Evolutionary conservation across 2,113 vertebrate species (phyloP).

Genomic region (Colinus virginianus): DNA sequence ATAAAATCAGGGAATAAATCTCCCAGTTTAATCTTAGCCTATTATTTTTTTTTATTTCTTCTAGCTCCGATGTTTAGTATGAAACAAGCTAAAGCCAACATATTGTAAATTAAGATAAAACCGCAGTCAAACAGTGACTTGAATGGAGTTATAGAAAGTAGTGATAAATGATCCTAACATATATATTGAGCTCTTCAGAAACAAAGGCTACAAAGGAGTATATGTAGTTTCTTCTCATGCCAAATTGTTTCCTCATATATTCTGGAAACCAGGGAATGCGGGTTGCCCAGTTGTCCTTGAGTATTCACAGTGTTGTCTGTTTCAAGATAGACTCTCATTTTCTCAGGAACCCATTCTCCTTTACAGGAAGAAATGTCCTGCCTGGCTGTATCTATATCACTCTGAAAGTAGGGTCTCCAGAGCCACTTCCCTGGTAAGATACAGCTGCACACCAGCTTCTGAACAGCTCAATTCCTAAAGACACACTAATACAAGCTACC

Average conservation of each 20-base stretch:
- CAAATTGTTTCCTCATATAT: neutral
- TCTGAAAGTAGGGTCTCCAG: neutral
- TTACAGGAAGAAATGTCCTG: neutral
- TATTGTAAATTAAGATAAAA: constrained; percentile 52
- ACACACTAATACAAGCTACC: neutral
- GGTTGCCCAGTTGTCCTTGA: neutral
- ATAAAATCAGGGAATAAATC: constrained; percentile 45
- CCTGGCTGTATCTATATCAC: neutral
- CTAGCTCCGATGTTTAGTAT: neutral
- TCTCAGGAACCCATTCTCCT: neutral
- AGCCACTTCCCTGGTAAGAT: neutral
- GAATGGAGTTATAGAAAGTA: neutral
- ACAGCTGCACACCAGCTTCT: neutral
- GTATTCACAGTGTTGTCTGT: neutral
- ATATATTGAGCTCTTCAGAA: neutral
- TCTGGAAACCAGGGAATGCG: neutral
- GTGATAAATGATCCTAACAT: neutral
- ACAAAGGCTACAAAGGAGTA: neutral
- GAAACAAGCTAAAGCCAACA: neutral
- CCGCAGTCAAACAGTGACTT: neutral
- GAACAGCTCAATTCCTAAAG: neutral
- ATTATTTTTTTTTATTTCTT: neutral
- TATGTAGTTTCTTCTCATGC: neutral
- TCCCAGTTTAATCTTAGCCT: neutral
- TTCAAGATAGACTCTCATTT: neutral